A percentile compares a stretch with the other conserved stretches of the same genome.
phyloP scores from a whole-genome alignment of 1,140 invertebrate genomes.

The Lamellibrachia luymesi region DNA sequence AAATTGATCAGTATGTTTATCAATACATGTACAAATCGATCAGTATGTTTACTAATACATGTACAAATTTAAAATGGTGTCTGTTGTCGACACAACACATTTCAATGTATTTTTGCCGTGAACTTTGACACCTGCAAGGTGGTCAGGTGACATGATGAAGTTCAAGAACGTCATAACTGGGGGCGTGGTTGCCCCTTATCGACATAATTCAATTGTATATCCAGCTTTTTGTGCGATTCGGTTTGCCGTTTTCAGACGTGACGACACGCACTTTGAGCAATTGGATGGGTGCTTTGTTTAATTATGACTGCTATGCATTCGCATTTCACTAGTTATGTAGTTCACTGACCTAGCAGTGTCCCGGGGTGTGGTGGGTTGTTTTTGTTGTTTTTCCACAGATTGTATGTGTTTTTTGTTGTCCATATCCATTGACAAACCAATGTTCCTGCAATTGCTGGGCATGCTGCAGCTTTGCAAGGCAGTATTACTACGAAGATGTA shows the following conservation, averaged over 20 bases:
- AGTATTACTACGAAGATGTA: neutral
- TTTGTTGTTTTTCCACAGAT: neutral
- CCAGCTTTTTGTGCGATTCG: neutral
- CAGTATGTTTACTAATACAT: neutral
- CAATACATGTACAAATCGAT: neutral
- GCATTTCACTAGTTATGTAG: neutral
- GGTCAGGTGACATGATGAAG: neutral
- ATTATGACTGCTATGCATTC: neutral
- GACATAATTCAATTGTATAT: neutral
- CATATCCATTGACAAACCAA: neutral
- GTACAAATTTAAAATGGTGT: neutral
- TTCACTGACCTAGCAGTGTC: neutral
- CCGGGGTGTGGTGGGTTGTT: neutral
- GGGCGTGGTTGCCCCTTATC: neutral
- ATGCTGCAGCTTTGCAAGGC: neutral
- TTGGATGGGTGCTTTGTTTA: conserved; percentile 4
- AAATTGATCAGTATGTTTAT: neutral
- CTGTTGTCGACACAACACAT: neutral
- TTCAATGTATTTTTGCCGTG: neutral
- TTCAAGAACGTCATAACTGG: neutral
- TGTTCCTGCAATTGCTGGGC: neutral
- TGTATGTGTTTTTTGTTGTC: neutral
- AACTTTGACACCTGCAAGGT: neutral
- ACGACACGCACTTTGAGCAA: neutral
- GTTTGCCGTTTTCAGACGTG: neutral